Evolutionary conservation across 1,140 invertebrate species (phyloP), one percentile per base, ranked within the genome.

Genomic region (Spodoptera frugiperda): DNA sequence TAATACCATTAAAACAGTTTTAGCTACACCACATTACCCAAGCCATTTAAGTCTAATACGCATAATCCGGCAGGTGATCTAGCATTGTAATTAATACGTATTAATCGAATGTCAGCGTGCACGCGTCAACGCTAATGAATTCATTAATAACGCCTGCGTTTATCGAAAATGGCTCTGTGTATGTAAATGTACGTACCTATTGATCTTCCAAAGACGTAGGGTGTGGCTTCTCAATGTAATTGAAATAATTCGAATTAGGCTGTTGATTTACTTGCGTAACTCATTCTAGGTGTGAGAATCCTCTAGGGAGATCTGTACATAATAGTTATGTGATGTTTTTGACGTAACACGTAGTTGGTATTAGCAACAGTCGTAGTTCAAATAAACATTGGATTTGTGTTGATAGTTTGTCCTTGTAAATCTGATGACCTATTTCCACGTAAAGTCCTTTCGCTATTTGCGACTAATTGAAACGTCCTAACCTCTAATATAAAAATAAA

Each of bases 101-200:
- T 81, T 84, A 86, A 86, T 86, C 78, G 81, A 85, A 85, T 71
- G 79, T 61, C 59, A 77, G 44, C 59, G 71, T 55, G 33, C 73
- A 73, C 75, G 71, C 78, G 81, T 83, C 81, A 80, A 53, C 39
- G 79, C 74, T 84, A 80, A 82, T 83, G 82, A 83, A 79, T 82
- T 82, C 78, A 84, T 82, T 82, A 84, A 82, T 78, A 82, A 80
- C 76, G 71, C 61, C 51, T 78, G 68, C 68, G 30, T 54, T 72
- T 54, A 55, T 55, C 51, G 30, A 57, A 72, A 54, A 72, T 57
- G 21, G 53, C 68, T 55, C 15, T 12, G 46, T 70, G 30, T 54
- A 39, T 57, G 15, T 46, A 48, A 67, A 46, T 72, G 25, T 54
- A 54, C 11, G 30, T 51, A n/a, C 9, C 10, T 53, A 39, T 70